These are phyloP conservation scores for Drosophila sproati DNA, from an alignment of 1,140 invertebrate species.

Conservation along the genomic window DNA sequence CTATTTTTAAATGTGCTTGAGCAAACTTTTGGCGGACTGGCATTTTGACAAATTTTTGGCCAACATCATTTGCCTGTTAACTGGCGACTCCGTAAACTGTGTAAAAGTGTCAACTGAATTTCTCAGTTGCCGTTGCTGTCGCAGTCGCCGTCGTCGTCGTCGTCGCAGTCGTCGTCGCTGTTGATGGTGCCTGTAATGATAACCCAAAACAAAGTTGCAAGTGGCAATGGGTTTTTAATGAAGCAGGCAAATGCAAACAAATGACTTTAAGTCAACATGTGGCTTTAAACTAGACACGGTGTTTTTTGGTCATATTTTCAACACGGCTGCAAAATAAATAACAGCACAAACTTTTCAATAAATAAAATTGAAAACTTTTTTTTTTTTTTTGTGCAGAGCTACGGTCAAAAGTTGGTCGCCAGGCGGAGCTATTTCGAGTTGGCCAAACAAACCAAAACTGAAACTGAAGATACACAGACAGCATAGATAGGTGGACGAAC, in stretches of 20 bases:
- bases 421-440: conserved; percentile 70
- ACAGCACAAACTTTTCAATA: conserved; percentile 82
- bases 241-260: conserved; percentile 47
- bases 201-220: conserved; percentile 64
- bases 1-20: conserved; percentile 78
- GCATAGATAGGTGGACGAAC: not conserved
- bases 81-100: conserved; percentile 26
- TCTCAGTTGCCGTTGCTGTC: conserved; percentile 54
- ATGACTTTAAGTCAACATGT: conserved; percentile 44
- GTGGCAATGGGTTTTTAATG: conserved; percentile 79
- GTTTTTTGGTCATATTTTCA: conserved; percentile 76
- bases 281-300: conserved; percentile 59
- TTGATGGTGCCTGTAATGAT: conserved; percentile 74
- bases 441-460: conserved; percentile 65
- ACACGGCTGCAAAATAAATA: conserved; percentile 78
- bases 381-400: conserved; percentile 20
- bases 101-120: conserved; percentile 54
- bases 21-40: conserved; percentile 54
- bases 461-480: conserved; percentile 6
- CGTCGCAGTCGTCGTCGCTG: conserved; percentile 56
- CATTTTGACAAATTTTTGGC: conserved; percentile 58
- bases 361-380: conserved; percentile 83
- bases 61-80: conserved; percentile 44
- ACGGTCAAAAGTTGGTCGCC: conserved; percentile 75
- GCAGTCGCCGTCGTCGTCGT: not conserved